Conservation (phyloP, 2,797 vertebrate genomes). For the Urocyon cinereoargenteus region DNA sequence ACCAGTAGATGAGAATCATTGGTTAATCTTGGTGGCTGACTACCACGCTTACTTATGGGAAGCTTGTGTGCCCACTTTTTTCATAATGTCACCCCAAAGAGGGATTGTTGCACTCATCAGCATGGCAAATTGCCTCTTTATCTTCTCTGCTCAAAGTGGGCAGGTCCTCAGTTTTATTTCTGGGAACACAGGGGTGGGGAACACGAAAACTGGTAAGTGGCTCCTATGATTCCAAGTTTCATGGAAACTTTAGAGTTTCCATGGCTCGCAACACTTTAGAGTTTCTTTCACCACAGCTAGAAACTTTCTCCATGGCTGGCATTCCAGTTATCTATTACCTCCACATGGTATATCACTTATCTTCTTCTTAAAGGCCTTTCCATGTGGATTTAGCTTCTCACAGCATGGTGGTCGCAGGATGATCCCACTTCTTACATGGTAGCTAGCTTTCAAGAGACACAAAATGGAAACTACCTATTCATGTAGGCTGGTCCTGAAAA, state of each 20-base stretch:
- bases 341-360: background rate
- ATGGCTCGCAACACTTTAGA: background rate
- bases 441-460: background rate
- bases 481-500: background rate
- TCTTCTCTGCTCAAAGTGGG: background rate
- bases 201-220: background rate
- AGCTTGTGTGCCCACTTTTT: background rate
- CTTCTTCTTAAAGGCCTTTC: background rate
- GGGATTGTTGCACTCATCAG: background rate
- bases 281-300: background rate
- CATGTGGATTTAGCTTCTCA: background rate
- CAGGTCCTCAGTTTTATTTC: conserved; percentile 6
- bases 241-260: background rate
- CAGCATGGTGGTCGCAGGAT: background rate
- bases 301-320: background rate
- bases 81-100: background rate
- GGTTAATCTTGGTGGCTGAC: background rate
- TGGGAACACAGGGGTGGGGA: background rate
- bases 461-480: background rate
- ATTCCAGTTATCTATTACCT: background rate
- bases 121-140: background rate
- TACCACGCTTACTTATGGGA: background rate
- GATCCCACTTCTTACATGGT: background rate
- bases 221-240: background rate
- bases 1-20: background rate